phyloP scores from a whole-genome alignment of 1,140 invertebrate genomes.

The Littorina saxatilis region DNA sequence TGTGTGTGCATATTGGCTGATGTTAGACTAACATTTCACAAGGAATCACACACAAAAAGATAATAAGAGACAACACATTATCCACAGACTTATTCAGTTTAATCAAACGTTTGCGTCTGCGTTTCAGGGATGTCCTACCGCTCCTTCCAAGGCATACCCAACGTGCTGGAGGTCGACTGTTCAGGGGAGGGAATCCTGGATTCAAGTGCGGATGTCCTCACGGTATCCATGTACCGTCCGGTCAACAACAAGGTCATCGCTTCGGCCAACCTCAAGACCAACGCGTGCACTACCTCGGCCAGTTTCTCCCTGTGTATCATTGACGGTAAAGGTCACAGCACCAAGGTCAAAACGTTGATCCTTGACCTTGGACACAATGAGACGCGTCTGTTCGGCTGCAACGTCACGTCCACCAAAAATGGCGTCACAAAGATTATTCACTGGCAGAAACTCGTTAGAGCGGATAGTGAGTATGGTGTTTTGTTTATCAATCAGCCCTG shows the following conservation, averaged over 20 bases:
- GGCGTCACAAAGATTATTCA: not conserved
- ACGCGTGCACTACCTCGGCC: conserved; percentile 29
- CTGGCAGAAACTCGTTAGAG: not conserved
- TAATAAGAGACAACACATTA: too few species aligned
- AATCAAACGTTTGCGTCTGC: too few species aligned
- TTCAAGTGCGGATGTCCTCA: not conserved
- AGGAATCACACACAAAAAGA: too few species aligned
- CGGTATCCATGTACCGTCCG: conserved; percentile 6
- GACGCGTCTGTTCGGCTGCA: conserved; percentile 17
- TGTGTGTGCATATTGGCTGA: too few species aligned
- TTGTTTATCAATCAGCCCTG: too few species aligned
- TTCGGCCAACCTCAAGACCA: conserved; percentile 31
- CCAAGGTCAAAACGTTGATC: conserved; percentile 20
- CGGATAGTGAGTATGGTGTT: conserved; percentile 22
- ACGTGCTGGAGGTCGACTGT: conserved; percentile 34
- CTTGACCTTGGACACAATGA: conserved; percentile 6
- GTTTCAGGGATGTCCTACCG: conserved; percentile 15
- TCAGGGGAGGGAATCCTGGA: not conserved
- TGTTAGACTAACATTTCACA: too few species aligned
- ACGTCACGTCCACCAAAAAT: not conserved
- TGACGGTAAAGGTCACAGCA: conserved; percentile 18
- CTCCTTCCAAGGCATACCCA: conserved; percentile 22
- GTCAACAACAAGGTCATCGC: not conserved
- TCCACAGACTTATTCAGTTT: too few species aligned
- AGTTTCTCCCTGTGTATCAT: conserved; percentile 33